Percentiles rank a stretch among this genome's conserved stretches.
Conservation (phyloP, 2,113 vertebrate species). For the Psephotus haematonotus region DNA sequence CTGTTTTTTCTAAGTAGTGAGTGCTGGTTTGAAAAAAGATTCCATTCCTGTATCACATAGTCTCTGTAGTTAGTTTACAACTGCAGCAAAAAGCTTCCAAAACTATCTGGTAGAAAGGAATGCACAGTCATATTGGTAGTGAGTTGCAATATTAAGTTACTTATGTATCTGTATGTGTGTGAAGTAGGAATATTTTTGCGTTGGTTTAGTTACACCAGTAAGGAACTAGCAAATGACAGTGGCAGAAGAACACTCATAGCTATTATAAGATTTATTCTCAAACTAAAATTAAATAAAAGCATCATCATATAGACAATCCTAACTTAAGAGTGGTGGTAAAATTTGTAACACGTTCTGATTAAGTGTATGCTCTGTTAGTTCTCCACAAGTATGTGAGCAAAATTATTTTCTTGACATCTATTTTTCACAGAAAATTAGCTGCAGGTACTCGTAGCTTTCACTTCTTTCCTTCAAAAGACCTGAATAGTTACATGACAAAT, state of each 20-base stretch:
- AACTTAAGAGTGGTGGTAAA: neutral
- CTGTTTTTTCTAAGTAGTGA: neutral
- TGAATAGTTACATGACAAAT: neutral
- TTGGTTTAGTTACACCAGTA: neutral
- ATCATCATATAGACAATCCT: neutral
- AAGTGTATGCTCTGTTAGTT: neutral
- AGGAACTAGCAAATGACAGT: neutral
- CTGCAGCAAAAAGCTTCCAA: neutral
- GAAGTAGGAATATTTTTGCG: neutral
- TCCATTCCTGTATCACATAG: neutral
- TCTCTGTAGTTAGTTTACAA: neutral
- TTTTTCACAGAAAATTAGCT: neutral
- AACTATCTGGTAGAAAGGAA: neutral
- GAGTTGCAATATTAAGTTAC: neutral
- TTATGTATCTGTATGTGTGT: accelerated
- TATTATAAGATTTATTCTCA: neutral
- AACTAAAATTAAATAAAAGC: neutral
- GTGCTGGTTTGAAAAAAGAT: neutral
- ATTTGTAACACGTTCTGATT: neutral
- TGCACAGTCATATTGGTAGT: neutral
- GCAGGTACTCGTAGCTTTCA: neutral
- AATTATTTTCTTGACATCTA: neutral
- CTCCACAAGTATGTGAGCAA: neutral
- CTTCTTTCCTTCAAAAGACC: neutral
- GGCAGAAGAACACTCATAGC: neutral